Percentiles rank a stretch among this genome's conserved stretches.
Conservation (phyloP, 1,140 invertebrate genomes). For the Akabosia matsudoensis region DNA sequence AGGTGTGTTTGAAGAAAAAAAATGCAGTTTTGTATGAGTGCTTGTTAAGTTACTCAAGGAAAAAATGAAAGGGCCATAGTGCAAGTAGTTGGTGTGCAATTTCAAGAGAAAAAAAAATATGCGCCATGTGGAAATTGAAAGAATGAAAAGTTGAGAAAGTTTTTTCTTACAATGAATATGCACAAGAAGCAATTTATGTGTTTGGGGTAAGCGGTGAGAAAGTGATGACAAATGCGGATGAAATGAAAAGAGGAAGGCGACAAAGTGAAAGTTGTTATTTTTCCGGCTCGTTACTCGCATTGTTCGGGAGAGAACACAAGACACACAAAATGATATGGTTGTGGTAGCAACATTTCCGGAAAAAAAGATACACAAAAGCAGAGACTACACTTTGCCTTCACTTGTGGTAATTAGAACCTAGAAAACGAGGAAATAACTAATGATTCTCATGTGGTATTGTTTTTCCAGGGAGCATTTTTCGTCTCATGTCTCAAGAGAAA, state of each 20-base stretch:
- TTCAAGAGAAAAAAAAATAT: background rate
- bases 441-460: constrained; percentile 16
- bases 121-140: too few species aligned
- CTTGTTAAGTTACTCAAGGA: background rate
- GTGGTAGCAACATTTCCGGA: too few species aligned
- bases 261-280: constrained; percentile 11
- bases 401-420: background rate
- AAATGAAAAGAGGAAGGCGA: background rate
- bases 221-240: background rate
- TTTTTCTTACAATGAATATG: too few species aligned
- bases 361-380: too few species aligned
- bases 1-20: background rate
- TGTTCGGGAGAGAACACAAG: background rate
- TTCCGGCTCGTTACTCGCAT: background rate
- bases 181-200: background rate
- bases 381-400: too few species aligned
- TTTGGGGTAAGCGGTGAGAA: background rate
- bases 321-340: too few species aligned
- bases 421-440: constrained; percentile 13
- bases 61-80: background rate
- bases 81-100: background rate
- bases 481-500: constrained; percentile 3
- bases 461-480: constrained; percentile 7
- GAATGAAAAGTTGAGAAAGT: too few species aligned
- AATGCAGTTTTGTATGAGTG: background rate